Evolutionary conservation across 2,113 vertebrate species (phyloP), one percentile per base, ranked within the genome.

Genomic region (Bufo bufo): DNA sequence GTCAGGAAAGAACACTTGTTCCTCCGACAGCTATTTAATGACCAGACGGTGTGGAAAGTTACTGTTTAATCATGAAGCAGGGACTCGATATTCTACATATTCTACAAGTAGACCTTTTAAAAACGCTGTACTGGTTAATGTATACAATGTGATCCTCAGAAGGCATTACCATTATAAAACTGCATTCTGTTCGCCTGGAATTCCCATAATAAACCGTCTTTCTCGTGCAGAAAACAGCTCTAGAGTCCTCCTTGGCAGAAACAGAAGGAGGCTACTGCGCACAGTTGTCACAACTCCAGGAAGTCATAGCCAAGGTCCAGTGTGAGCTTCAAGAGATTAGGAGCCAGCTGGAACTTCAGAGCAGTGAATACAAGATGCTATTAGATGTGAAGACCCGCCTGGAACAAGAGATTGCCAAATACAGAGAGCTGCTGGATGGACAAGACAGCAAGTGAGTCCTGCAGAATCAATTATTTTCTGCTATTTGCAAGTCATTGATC

Each of bases 371-470:
- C 93, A 90, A 92, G 71, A 91, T 95, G 87, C 92, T 97, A 84
- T 82, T 94, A 77, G 91, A 91, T 0, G 89, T 93, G 85, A 95
- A 95, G 91, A 93, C 91, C 0, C 90, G 93, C 0, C 91, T 95
- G 88, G 95, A 95, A 90, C 93, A 95, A 90, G 94, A 95, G 91
- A 95, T 95, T 1, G 90, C 95, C 91, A 95, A 94, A 16, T 95
- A 95, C 88, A 93, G 93, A 58, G 93, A 94, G 79, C 93, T 95
- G 2, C 91, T 95, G 90, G 94, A 95, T 0, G 89, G 92, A 65
- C 80, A 83, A 20, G 87, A 88, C 23, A 20, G 5, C 8, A 87
- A 72, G 86, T 87, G 11, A 82, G 86, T 80, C 71, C 2, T 16
- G 13, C 33, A 11, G 16, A 14, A 45, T 1, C 52, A 6, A 52